phyloP scores from a whole-genome alignment of 2,888 invertebrate genomes.

The Chymomyza fuscimana region DNA sequence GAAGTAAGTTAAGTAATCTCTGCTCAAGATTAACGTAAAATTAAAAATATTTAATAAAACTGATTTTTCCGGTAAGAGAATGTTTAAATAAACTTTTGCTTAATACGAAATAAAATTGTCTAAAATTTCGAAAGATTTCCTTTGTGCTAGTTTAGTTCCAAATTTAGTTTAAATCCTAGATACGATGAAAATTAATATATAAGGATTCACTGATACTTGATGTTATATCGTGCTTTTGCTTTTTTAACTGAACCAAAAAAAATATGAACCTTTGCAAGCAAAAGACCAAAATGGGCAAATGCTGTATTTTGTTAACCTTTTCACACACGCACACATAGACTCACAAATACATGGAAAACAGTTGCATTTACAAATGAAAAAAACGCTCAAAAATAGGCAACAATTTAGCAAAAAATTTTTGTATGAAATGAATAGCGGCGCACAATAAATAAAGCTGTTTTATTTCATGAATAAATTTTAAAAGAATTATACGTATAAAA shows the following conservation, averaged over 20 bases:
- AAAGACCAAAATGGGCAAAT: not conserved
- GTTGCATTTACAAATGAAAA: constrained; percentile 24
- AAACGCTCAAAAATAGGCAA: constrained; percentile 6
- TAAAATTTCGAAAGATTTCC: too few relatives aligned
- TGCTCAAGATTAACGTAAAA: too few relatives aligned
- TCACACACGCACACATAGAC: not conserved
- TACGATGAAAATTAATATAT: not conserved
- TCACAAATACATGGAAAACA: constrained; percentile 14
- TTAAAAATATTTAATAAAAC: too few relatives aligned
- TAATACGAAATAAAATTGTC: too few relatives aligned
- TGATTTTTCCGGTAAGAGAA: too few relatives aligned
- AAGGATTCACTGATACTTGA: not conserved
- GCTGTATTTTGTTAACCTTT: not conserved
- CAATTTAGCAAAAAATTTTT: not conserved
- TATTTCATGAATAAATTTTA: constrained; percentile 52
- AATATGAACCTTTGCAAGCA: not conserved
- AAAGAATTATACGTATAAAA: constrained; percentile 32
- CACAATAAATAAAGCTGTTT: constrained; percentile 54
- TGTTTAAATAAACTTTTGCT: too few relatives aligned
- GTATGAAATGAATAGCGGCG: constrained; percentile 1
- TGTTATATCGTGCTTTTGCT: not conserved
- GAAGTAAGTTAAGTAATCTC: too few relatives aligned
- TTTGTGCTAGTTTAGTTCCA: too few relatives aligned
- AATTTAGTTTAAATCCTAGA: not conserved
- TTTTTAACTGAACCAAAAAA: not conserved